Evolutionary conservation across 2,888 invertebrate species (phyloP).

Genomic region (Gandaritis pyraliata): DNA sequence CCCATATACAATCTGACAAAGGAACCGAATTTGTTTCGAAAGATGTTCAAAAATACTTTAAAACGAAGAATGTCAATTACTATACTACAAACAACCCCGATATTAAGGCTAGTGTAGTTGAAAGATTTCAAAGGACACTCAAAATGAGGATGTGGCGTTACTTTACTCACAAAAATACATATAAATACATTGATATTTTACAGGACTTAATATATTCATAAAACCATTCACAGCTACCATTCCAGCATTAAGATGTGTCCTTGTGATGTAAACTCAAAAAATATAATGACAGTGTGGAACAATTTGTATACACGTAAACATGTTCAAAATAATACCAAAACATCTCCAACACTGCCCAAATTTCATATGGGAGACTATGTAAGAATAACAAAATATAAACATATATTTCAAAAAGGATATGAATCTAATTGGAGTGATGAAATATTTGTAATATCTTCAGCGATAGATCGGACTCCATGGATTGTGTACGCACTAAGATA

Average conservation of each 20-base stretch:
- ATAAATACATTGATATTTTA: too few species aligned
- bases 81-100: neutral
- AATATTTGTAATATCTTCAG: too few species aligned
- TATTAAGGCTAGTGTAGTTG: too few species aligned
- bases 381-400: too few species aligned
- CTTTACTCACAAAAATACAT: neutral
- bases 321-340: neutral
- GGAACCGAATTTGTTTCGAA: too few species aligned
- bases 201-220: too few species aligned
- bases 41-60: too few species aligned
- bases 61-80: neutral
- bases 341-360: too few species aligned
- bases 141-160: slow-evolving; percentile 1
- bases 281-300: neutral
- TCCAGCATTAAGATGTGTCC: too few species aligned
- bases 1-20: slow-evolving; percentile 1
- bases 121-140: slow-evolving; percentile 3
- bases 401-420: too few species aligned
- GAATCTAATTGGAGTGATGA: too few species aligned
- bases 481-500: neutral
- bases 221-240: too few species aligned
- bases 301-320: neutral
- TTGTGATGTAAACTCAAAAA: slow-evolving; percentile 3
- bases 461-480: neutral
- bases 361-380: neutral